Evolutionary conservation across 2,888 invertebrate species (phyloP), one percentile per base, ranked within the genome.

Genomic region (Caradrina clavipalpis): DNA sequence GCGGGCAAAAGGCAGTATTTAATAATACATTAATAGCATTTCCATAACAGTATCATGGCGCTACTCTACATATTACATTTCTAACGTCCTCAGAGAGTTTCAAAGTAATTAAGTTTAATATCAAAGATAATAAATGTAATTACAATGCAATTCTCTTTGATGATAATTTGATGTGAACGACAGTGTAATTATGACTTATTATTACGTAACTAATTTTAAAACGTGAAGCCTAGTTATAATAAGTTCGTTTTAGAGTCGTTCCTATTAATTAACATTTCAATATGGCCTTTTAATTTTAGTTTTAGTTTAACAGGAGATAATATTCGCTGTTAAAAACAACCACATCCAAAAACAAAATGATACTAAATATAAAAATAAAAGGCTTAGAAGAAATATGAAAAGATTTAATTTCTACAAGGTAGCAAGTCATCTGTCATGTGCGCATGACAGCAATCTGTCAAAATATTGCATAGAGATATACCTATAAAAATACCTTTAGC

Each of bases 51-150:
- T 76, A 61, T 61, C 60, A 61, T 69, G 11, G 4, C n/a, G 17
- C 11, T 31, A 56, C 39, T 68, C 6, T 45, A 47, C 11, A 2
- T 68, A 60, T 47, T 60, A 56, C 17, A 51, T 55, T 47, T n/a
- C 22, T 22, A 17, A 21, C 13, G 51, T 49, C 66, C 73, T 35
- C 35, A 13, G 74, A 63, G 67, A 66, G 19, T 73, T 62, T 26
- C 11, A 35, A 78, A 63, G 79, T 67, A 78, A 78, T 74, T 59
- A 56, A 0, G 54, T 55, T 59, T 55, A 26, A 55, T 58, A 55
- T 21, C 11, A 53, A 55, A 64, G 49, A 22, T 65, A 78, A 19
- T 77, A 49, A 62, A 76, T 56, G n/a, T 73, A 59, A 78, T 66
- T 55, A 55, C 26, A 22, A 62, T 55, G 58, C 42, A 62, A 73